Evolutionary conservation across 2,797 vertebrate species (phyloP).

Genomic region (Scolopax rusticola): DNA sequence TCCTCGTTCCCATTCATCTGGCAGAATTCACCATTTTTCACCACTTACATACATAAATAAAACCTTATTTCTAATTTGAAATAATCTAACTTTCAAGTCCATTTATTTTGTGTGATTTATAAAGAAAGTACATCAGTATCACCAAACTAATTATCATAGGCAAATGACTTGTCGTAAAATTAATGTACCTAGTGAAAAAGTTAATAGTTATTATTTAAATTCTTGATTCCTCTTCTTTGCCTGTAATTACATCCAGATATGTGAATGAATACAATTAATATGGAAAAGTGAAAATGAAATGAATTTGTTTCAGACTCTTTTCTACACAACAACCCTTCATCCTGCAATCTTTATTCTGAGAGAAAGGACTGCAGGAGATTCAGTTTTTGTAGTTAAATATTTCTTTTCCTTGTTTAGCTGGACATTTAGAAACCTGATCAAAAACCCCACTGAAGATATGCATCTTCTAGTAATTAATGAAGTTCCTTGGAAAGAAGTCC

Average conservation of each 20-base stretch:
- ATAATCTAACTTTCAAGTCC: constrained; percentile 54
- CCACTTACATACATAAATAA: neutral
- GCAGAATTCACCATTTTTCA: neutral
- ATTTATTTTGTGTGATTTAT: constrained; percentile 73
- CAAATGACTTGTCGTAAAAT: constrained; percentile 68
- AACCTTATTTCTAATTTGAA: constrained; percentile 55
- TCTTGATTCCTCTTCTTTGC: constrained; percentile 54
- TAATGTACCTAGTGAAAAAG: constrained; percentile 58
- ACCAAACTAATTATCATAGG: constrained; percentile 68
- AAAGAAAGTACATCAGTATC: constrained; percentile 45
- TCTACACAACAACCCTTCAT: neutral
- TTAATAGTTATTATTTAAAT: constrained; percentile 72
- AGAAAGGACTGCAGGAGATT: neutral
- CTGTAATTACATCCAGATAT: constrained; percentile 72
- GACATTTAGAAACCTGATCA: neutral
- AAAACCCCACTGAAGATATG: neutral
- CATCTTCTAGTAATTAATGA: neutral
- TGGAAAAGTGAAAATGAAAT: constrained; percentile 33
- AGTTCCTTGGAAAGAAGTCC: neutral
- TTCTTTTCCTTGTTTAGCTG: neutral
- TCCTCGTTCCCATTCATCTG: neutral
- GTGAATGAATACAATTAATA: constrained; percentile 53
- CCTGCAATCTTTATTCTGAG: neutral
- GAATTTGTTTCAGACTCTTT: constrained; percentile 43
- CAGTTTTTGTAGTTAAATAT: neutral